phyloP scores from a whole-genome alignment of 2,797 vertebrate genomes.

The Parauchenoglanis punctatus region DNA sequence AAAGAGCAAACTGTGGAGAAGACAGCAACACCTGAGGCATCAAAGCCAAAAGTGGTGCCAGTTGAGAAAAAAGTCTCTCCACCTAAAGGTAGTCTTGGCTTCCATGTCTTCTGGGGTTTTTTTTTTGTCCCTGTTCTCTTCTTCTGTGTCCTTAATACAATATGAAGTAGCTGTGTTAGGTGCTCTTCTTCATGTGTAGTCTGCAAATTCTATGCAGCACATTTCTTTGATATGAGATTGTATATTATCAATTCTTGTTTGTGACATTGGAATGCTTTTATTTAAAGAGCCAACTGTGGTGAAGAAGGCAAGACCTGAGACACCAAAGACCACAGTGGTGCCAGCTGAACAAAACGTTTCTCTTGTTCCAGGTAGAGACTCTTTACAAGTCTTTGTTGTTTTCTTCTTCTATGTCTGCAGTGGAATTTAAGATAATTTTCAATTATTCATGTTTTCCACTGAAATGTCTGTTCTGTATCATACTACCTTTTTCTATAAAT shows the following conservation, averaged over 20 bases:
- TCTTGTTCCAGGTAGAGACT: slow-evolving; percentile 79
- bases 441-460: neutral
- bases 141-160: neutral
- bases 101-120: neutral
- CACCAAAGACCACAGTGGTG: slow-evolving; percentile 52
- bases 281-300: slow-evolving; percentile 67
- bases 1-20: slow-evolving; percentile 61
- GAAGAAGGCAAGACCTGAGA: slow-evolving; percentile 54
- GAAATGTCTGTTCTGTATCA: neutral
- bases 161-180: neutral
- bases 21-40: slow-evolving; percentile 47
- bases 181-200: neutral
- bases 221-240: neutral
- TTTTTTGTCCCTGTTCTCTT: neutral
- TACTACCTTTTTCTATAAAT: neutral
- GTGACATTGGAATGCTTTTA: slow-evolving; percentile 57
- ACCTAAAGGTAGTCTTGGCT: slow-evolving; percentile 36
- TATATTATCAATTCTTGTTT: neutral
- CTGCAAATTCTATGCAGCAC: too few species aligned
- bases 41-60: slow-evolving; percentile 14
- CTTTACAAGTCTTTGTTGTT: neutral
- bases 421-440: neutral
- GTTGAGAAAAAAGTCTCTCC: slow-evolving; percentile 39
- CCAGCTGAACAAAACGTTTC: slow-evolving; percentile 70
- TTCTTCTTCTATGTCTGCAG: neutral